Evolutionary conservation across 2,797 vertebrate genomes (phyloP), one percentile per base, ranked within the genome.

Genomic region (Sebastes hubbsi): DNA sequence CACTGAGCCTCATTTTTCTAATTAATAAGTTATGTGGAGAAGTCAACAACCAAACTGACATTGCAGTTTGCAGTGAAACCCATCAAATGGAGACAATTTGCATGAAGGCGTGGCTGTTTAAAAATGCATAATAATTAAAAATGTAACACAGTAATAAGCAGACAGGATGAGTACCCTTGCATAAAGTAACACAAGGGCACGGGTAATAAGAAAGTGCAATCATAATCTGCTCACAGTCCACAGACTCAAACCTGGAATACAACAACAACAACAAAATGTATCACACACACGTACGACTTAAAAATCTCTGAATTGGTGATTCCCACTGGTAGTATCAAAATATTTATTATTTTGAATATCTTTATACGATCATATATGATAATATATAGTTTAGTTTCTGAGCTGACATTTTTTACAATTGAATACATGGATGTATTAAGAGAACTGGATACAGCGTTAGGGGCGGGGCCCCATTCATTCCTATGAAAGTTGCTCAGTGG

Each of bases 51-150:
- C 30, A 72, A 71, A 70, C n/a, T 85, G 72, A 78, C 62, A 74
- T 67, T 70, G 58, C 62, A 38, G 49, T 74, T 81, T 80, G 52
- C 78, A 56, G 32, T 38, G 71, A 71, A 73, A 86, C 29, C 25
- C 56, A 38, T 77, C 22, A 82, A 84, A 85, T 25, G 7, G 42
- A 76, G 68, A 38, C 65, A 55, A 42, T 91, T 85, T 72, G 18
- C 42, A 73, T 14, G 69, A 72, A 78, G 82, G 89, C 59, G 83
- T 78, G 80, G 66, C 79, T 71, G 72, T 84, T 90, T 81, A 85
- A 83, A 84, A 86, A 85, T 91, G 77, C 73, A 89, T 87, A 30
- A 22, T 52, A 72, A 83, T 91, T 87, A 91, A 88, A 85, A 88
- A 85, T 86, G 82, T 64, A 89, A 64, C 38, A 72, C 68, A 6